A percentile compares a stretch with the other conserved stretches of the same genome.
phyloP scores from a whole-genome alignment of 2,797 vertebrate species.

The Selene dorsalis region DNA sequence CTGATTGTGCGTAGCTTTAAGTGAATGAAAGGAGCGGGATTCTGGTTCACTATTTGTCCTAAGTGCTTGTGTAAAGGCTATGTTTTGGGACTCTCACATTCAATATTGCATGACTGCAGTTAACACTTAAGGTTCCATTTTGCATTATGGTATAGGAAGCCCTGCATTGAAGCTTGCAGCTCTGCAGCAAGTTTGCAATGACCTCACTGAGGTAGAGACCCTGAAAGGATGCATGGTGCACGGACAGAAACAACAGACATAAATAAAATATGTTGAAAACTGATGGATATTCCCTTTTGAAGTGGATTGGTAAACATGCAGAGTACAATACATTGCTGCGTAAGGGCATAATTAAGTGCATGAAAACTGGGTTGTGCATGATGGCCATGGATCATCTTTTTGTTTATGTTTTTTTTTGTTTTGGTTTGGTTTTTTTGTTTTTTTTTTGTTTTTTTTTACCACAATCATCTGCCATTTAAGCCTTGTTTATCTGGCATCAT shows the following conservation, averaged over 20 bases:
- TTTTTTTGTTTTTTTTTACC: slow-evolving; percentile 41
- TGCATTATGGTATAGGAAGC: slow-evolving; percentile 78
- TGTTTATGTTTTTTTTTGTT: slow-evolving; percentile 9
- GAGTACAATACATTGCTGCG: slow-evolving; percentile 78
- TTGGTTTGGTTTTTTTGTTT: neutral
- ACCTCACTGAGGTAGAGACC: slow-evolving; percentile 88
- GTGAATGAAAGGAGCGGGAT: slow-evolving; percentile 69
- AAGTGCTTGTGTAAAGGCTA: slow-evolving; percentile 85
- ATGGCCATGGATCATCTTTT: slow-evolving; percentile 69
- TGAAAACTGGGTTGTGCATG: slow-evolving; percentile 81
- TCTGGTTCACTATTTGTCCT: slow-evolving; percentile 72
- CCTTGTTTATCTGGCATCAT: slow-evolving; percentile 65
- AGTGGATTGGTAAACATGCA: slow-evolving; percentile 73
- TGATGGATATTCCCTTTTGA: slow-evolving; percentile 72
- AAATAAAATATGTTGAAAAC: slow-evolving; percentile 67
- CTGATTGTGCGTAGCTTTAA: slow-evolving; percentile 86
- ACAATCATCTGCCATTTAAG: slow-evolving; percentile 65
- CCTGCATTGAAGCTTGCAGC: slow-evolving; percentile 81
- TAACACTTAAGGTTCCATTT: slow-evolving; percentile 81
- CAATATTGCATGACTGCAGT: slow-evolving; percentile 78
- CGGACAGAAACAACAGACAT: slow-evolving; percentile 58
- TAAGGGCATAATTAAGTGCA: slow-evolving; percentile 79
- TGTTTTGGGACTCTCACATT: slow-evolving; percentile 82
- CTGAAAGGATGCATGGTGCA: slow-evolving; percentile 81
- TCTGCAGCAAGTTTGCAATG: slow-evolving; percentile 84